A percentile compares a stretch with the other conserved stretches of the same genome.
phyloP scores from a whole-genome alignment of 2,888 invertebrate species.

The Rhagonycha lutea region DNA sequence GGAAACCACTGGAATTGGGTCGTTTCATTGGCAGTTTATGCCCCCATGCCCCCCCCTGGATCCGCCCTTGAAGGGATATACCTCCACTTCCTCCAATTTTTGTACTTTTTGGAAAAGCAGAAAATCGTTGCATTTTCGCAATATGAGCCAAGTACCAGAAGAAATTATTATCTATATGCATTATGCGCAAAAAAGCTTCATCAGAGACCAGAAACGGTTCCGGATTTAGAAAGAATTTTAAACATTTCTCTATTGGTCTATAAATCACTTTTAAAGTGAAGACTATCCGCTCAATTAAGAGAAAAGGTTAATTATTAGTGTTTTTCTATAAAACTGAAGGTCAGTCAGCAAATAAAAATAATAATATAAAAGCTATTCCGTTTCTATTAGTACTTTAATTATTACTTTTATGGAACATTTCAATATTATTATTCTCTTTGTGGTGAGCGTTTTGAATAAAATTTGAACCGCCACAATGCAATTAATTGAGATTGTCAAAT shows the following conservation, averaged over 20 bases:
- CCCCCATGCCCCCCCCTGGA: no score
- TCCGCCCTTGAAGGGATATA: no score
- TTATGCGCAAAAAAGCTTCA: background rate
- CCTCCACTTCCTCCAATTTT: no score
- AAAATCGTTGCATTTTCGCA: background rate
- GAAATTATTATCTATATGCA: background rate
- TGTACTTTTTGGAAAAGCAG: background rate
- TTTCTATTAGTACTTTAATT: background rate
- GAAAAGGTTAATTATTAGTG: background rate
- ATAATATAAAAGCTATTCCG: background rate
- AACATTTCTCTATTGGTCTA: background rate
- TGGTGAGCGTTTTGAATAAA: background rate
- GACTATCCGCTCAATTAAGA: background rate
- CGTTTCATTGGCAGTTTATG: no score
- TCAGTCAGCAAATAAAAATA: background rate
- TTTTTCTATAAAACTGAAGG: background rate
- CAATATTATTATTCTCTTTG: background rate
- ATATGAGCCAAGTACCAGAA: background rate
- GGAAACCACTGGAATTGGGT: no score
- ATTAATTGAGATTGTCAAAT: background rate
- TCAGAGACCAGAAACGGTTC: background rate
- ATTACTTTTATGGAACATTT: background rate
- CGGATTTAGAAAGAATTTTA: background rate
- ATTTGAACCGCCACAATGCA: background rate
- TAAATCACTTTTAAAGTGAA: background rate